Evolutionary conservation across 2,888 invertebrate species (phyloP).

Genomic region (Athalia cordata): DNA sequence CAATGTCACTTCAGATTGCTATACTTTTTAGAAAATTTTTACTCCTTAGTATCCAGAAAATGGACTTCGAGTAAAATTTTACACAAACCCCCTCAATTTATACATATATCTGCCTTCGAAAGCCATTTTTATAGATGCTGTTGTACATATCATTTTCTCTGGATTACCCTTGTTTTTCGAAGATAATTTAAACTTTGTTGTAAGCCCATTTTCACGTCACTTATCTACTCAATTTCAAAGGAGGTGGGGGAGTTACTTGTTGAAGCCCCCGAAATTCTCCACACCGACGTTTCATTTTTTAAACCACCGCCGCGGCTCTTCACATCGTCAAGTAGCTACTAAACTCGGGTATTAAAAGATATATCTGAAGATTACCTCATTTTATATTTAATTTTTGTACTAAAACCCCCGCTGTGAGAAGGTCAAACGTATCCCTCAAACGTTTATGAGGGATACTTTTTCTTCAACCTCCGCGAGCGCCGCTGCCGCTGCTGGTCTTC

Average conservation of each 20-base stretch:
- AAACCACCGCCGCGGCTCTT: not conserved
- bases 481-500: not conserved
- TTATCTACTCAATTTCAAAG: conserved; percentile 25
- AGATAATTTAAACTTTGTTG: conserved; percentile 27
- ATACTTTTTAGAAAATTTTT: too few relatives aligned
- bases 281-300: not conserved
- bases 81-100: too few relatives aligned
- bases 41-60: too few relatives aligned
- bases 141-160: not conserved
- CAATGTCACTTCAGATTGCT: too few relatives aligned
- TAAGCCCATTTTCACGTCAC: conserved; percentile 32
- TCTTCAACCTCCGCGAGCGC: not conserved
- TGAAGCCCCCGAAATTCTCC: conserved; percentile 14
- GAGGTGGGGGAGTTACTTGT: not conserved
- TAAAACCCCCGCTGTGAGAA: conserved; percentile 6
- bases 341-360: not conserved
- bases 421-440: conserved; percentile 18
- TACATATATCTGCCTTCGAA: conserved; percentile 9
- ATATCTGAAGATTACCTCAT: conserved; percentile 26
- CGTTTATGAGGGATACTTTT: conserved; percentile 26
- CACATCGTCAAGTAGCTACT: conserved; percentile 6
- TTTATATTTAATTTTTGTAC: conserved; percentile 18
- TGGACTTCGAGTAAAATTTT: too few relatives aligned
- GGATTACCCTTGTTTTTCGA: conserved; percentile 9
- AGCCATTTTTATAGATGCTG: not conserved